Evolutionary conservation across 2,797 vertebrate genomes (phyloP).

Genomic region (Myotis findleyi): DNA sequence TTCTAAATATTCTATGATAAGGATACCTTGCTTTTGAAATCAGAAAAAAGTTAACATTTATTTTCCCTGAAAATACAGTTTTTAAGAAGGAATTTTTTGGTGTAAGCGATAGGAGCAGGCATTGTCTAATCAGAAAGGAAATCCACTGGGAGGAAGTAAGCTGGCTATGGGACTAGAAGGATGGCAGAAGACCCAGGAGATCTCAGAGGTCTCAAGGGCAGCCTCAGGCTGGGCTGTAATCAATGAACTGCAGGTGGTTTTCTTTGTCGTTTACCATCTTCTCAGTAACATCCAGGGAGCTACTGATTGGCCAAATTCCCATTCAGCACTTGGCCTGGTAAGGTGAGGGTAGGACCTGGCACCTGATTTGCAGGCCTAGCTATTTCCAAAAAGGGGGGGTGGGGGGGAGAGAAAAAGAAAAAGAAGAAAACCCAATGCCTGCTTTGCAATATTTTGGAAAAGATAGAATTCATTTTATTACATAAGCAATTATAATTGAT

Average conservation of each 20-base stretch:
- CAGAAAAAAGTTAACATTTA: constrained; percentile 32
- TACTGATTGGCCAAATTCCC: background rate
- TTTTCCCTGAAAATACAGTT: constrained; percentile 44
- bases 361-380: background rate
- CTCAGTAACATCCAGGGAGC: background rate
- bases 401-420: background rate
- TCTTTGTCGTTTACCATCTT: background rate
- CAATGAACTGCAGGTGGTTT: background rate
- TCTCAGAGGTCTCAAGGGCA: background rate
- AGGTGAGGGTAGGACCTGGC: background rate
- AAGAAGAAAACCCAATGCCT: background rate
- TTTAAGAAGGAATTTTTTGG: constrained; percentile 35
- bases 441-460: constrained; percentile 12
- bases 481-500: background rate
- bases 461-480: constrained; percentile 28
- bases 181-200: background rate
- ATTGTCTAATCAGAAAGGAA: constrained; percentile 42
- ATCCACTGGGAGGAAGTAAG: constrained; percentile 8
- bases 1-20: constrained; percentile 12
- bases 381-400: background rate
- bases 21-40: constrained; percentile 33
- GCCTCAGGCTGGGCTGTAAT: background rate
- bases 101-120: background rate
- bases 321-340: background rate
- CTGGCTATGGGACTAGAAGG: background rate